phyloP scores from a whole-genome alignment of 2,113 vertebrate genomes.

The Gnathochromis pfefferi region DNA sequence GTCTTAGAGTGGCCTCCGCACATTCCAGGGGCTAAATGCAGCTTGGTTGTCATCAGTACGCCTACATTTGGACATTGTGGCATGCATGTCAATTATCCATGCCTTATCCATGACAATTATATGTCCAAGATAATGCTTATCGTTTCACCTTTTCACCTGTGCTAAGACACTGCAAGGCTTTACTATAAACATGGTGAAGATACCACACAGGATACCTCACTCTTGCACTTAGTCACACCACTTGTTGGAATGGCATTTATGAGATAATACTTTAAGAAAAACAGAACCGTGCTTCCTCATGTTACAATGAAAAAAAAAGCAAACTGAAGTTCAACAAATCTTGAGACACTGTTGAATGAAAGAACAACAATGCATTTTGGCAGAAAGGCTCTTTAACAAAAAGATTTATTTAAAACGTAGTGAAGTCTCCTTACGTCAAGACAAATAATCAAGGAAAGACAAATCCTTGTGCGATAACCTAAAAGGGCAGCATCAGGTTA shows the following conservation, averaged over 20 bases:
- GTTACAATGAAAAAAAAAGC: background rate
- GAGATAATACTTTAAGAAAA: slow-evolving; percentile 2
- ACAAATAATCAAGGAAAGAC: background rate
- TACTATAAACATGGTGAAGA: slow-evolving; percentile 16
- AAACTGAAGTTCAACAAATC: background rate
- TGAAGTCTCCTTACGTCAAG: background rate
- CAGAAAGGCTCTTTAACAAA: background rate
- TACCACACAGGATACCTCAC: slow-evolving; percentile 18
- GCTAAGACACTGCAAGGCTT: slow-evolving; percentile 7
- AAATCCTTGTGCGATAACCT: background rate
- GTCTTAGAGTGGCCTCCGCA: slow-evolving; percentile 50
- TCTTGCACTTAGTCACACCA: background rate
- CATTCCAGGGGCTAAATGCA: slow-evolving; percentile 65
- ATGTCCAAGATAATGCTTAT: slow-evolving; percentile 64
- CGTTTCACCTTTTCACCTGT: slow-evolving; percentile 65
- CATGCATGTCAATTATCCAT: slow-evolving; percentile 53
- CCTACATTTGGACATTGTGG: slow-evolving; percentile 41
- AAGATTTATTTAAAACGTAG: background rate
- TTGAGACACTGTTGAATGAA: background rate
- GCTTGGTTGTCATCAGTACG: slow-evolving; percentile 58
- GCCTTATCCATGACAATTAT: slow-evolving; percentile 45
- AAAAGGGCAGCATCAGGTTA: background rate
- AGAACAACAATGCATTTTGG: background rate
- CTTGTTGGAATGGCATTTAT: background rate
- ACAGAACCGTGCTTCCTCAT: background rate